Percentiles rank a stretch among this genome's conserved stretches.
phyloP scores from a whole-genome alignment of 2,113 vertebrate species.

The Capreolus pygargus region DNA sequence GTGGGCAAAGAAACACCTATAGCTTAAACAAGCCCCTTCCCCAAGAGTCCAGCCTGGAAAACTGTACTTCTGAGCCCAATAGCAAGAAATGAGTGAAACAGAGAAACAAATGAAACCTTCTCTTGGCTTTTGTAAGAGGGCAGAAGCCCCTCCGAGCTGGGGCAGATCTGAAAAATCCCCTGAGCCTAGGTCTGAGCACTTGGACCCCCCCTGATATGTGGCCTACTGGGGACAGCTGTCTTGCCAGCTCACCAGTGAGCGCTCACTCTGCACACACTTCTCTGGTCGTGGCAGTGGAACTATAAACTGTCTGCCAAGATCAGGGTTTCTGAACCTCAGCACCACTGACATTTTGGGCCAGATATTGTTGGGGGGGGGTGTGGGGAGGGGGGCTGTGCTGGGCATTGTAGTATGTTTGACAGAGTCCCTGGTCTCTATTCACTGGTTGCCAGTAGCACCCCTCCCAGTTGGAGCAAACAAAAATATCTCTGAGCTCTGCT shows the following conservation, averaged over 20 bases:
- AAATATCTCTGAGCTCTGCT: background rate
- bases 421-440: background rate
- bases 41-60: background rate
- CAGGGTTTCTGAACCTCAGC: background rate
- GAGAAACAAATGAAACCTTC: background rate
- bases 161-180: background rate
- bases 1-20: background rate
- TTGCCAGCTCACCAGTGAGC: background rate
- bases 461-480: background rate
- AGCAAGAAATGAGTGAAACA: background rate
- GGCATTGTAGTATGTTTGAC: background rate
- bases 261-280: background rate
- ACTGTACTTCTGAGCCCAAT: background rate
- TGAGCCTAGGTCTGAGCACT: background rate
- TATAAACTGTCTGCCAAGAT: background rate
- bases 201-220: background rate
- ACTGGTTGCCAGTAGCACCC: too few species aligned
- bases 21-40: background rate
- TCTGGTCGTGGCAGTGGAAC: background rate
- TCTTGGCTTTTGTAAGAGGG: background rate
- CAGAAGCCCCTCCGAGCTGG: background rate
- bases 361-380: background rate
- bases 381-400: too few species aligned
- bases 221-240: background rate
- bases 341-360: background rate